Evolutionary conservation across 2,113 vertebrate species (phyloP).

Genomic region (Antechinus flavipes): DNA sequence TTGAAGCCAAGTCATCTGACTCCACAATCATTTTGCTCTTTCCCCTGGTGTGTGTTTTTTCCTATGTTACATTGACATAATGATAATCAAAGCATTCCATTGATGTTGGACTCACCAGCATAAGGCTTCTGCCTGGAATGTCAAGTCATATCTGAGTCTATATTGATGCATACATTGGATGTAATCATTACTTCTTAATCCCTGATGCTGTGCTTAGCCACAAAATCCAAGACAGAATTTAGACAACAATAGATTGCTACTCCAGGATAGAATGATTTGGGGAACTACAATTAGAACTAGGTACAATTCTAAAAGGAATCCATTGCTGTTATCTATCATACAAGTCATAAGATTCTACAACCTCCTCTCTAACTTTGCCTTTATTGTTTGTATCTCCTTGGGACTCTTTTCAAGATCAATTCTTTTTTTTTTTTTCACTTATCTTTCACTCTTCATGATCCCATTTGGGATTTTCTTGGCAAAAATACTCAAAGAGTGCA

Average conservation of each 20-base stretch:
- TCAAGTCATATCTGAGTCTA: background rate
- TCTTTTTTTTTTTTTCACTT: too few species aligned
- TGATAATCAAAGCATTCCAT: background rate
- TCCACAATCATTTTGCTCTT: background rate
- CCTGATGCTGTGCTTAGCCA: background rate
- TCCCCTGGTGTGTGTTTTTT: background rate
- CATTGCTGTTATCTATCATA: background rate
- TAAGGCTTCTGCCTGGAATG: background rate
- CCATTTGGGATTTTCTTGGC: too few species aligned
- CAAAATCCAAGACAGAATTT: background rate
- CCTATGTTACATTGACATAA: background rate
- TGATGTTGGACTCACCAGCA: background rate
- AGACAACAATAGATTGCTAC: background rate
- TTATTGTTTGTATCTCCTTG: background rate
- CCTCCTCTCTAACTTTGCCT: background rate
- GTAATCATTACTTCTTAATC: background rate
- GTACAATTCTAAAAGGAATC: background rate
- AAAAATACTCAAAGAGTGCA: background rate
- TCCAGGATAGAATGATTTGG: background rate
- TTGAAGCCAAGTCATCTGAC: background rate
- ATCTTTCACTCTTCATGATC: too few species aligned
- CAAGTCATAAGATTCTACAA: background rate
- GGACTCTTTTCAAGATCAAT: too few species aligned
- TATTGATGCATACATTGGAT: too few species aligned
- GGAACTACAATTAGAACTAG: background rate